Percentiles rank a stretch among this genome's conserved stretches.
Evolutionary conservation across 1,140 invertebrate species (phyloP).

Genomic region (Apis mellifera): DNA sequence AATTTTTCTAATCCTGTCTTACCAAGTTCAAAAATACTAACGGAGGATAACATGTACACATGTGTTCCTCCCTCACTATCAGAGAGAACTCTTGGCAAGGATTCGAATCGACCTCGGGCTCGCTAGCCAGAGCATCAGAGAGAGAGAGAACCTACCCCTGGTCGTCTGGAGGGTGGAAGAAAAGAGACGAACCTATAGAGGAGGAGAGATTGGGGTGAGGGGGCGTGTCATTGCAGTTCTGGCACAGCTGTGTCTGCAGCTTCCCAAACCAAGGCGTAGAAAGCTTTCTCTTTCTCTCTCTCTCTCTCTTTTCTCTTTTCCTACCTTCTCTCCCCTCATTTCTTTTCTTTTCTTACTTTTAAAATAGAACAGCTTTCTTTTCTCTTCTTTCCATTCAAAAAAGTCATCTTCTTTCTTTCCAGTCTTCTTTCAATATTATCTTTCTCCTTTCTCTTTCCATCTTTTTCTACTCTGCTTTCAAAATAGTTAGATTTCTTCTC

Average conservation of each 20-base stretch:
- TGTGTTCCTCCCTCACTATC: slow-evolving; percentile 30
- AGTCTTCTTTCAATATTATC: background rate
- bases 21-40: too few species aligned
- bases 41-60: too few species aligned
- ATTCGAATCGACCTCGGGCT: slow-evolving; percentile 69
- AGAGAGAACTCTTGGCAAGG: slow-evolving; percentile 31
- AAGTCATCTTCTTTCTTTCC: background rate
- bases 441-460: too few species aligned
- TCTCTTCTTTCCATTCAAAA: too few species aligned
- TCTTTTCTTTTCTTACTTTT: background rate
- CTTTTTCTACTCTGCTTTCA: too few species aligned
- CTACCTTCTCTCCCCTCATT: background rate
- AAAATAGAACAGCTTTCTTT: too few species aligned
- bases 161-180: slow-evolving; percentile 53
- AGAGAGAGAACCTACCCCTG: slow-evolving; percentile 52
- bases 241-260: slow-evolving; percentile 63
- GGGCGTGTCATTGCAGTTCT: slow-evolving; percentile 66
- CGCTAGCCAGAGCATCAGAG: slow-evolving; percentile 48
- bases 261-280: slow-evolving; percentile 49
- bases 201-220: slow-evolving; percentile 35
- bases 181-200: slow-evolving; percentile 2
- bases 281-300: slow-evolving; percentile 28
- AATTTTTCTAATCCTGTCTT: too few species aligned
- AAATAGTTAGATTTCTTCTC: too few species aligned
- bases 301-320: background rate